Base-by-base conservation (phyloP, 1,140 invertebrate species). In the Argopecten irradians region DNA sequence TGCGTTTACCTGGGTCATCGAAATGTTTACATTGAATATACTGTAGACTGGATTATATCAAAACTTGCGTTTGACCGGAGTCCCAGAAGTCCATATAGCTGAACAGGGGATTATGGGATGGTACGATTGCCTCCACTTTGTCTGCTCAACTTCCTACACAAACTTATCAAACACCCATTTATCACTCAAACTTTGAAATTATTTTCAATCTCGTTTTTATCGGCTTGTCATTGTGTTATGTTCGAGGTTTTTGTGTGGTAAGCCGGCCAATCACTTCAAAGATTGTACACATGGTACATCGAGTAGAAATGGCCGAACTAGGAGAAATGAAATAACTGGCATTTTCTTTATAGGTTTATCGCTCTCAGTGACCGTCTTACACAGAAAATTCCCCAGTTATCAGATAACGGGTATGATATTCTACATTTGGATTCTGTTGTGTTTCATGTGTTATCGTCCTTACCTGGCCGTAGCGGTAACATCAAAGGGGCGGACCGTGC, bases 181-280 rank as follows among this genome's bases (percentile, higher is more conserved):
- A 71, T 71, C 55, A 71, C 55, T 71, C 55, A 71, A 71, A 71
- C 55, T 71, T 71, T 71, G 55, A 71, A 71, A 71, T 71, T 71
- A 71, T 71, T 71, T 71, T 71, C 55, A 71, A 71, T 71, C 55
- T 71, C 55, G 55, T 71, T 71, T 71, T 71, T 71, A 71, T 71
- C 55, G 55, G 55, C 55, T 71, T 71, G 55, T 71, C 55, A 28
- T 71, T 71, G 55, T 71, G 55, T 71, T 71, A 28, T 71, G 55
- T 11, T 71, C 22, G 55, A 71, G 55, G 55, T 71, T 71, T 71
- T 71, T 71, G 55, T 71, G 55, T 71, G 55, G 55, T 71, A 71
- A 71, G 55, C 55, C 55, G 55, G 55, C 55, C 55, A 71, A 71
- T 71, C 55, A 71, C 55, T 71, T 71, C 55, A 71, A 71, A 71